Conservation (phyloP, 2,113 vertebrate genomes). For the Lepus europaeus region DNA sequence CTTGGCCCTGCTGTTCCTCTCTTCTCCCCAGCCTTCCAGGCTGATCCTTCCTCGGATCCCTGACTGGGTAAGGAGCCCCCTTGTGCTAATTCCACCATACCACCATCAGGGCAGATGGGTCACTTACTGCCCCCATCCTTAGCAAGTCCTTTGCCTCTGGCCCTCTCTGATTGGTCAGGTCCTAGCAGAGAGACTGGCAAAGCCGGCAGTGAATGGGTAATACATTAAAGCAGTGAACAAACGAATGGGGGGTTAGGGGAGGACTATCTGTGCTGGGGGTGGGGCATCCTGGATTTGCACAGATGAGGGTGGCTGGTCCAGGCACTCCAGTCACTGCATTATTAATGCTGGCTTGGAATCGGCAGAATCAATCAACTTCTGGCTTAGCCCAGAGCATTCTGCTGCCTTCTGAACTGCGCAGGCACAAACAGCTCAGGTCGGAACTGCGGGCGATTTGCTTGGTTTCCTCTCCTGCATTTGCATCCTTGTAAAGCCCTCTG, state of each 20-base stretch:
- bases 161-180: not conserved
- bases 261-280: not conserved
- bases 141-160: not conserved
- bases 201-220: too few species aligned
- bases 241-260: not conserved
- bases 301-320: not conserved
- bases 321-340: not conserved
- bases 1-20: not conserved
- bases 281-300: not conserved
- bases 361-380: not conserved
- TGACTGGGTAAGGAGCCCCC: not conserved
- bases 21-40: not conserved
- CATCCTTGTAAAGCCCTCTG: not conserved
- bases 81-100: not conserved
- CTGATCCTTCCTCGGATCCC: not conserved
- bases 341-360: not conserved
- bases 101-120: accelerated
- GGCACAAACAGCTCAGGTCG: not conserved
- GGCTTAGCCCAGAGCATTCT: not conserved
- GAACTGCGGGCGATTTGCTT: not conserved
- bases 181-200: not conserved
- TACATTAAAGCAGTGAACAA: not conserved
- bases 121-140: not conserved
- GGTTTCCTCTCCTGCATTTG: not conserved
- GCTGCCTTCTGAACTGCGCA: not conserved